Conservation (phyloP, 2,888 invertebrate species). For the Phortica okadai region DNA sequence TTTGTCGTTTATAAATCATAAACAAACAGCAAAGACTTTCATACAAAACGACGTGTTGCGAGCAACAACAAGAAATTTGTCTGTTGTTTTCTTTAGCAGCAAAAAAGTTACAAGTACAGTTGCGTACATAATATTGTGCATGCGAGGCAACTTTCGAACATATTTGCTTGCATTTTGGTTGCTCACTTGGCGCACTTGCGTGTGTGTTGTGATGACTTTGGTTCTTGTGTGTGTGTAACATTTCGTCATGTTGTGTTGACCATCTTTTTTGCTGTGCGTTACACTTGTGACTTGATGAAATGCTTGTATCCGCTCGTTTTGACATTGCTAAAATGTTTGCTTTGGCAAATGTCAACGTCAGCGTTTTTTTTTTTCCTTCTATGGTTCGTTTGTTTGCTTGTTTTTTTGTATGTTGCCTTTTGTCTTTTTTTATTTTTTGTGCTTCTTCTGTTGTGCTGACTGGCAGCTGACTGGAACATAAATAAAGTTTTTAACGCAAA, state of each 20-base stretch:
- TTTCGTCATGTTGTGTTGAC: conserved; percentile 10
- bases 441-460: neutral
- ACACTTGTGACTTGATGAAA: conserved; percentile 20
- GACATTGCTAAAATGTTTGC: conserved; percentile 31
- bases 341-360: conserved; percentile 27
- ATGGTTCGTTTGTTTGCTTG: too few species aligned
- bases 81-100: too few species aligned
- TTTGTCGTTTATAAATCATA: conserved; percentile 25
- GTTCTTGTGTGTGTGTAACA: neutral
- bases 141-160: neutral
- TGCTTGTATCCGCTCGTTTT: conserved; percentile 28
- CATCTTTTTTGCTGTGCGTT: conserved; percentile 2
- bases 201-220: too few species aligned
- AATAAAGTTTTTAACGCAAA: conserved; percentile 18
- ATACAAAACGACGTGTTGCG: neutral
- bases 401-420: neutral
- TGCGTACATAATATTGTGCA: conserved; percentile 17
- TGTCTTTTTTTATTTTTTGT: neutral
- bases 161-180: conserved; percentile 6
- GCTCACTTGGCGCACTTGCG: neutral
- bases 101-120: conserved; percentile 17
- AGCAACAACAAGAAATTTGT: neutral
- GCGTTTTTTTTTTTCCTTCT: neutral
- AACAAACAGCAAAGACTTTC: neutral
- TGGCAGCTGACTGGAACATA: conserved; percentile 19